Evolutionary conservation across 2,888 invertebrate genomes (phyloP), one percentile per base, ranked within the genome.

Genomic region (Oxystoma pomonae): DNA sequence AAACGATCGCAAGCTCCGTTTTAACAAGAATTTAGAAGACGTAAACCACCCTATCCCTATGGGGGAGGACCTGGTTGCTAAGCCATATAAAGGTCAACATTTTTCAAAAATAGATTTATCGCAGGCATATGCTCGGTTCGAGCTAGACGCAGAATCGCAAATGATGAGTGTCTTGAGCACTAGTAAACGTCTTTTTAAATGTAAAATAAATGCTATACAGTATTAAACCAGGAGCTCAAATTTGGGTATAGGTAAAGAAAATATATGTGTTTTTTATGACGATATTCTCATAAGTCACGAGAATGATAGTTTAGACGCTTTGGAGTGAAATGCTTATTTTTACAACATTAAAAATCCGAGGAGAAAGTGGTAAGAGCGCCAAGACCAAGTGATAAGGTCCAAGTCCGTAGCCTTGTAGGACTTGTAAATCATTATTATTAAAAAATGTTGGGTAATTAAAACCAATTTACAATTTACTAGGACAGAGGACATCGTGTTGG

Each of bases 311-410:
- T 62, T 63, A n/a, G 20, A 70, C 20, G 69, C 68, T 21, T 63
- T 75, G 16, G 61, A 68, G 50, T 49, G n/a, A 78, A 78, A 63
- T 78, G 77, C 69, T 58, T 65, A 16, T 76, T 80, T 64, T 76
- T 74, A 35, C 12, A 12, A 12, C 12, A 35, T 35, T 35, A 35
- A 12, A 35, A 35, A 12, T 35, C 35, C 3, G 35, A 35, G 35
- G 55, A 58, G 19, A 67, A 67, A n/a, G 67, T 69, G 12, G 22
- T 65, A 53, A 59, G 65, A 16, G 69, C 69, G 2, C 60, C 57
- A 7, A 61, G 51, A 55, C 65, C 63, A 17, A 62, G 5, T 9
- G 61, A 65, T 19, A 56, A 59, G 16, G 59, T 61, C 7, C 55
- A 69, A 50, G 59, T 66, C 16, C 60, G 62, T 22, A 49, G 57